phyloP scores from a whole-genome alignment of 2,888 invertebrate species.

The Achlya flavicornis region DNA sequence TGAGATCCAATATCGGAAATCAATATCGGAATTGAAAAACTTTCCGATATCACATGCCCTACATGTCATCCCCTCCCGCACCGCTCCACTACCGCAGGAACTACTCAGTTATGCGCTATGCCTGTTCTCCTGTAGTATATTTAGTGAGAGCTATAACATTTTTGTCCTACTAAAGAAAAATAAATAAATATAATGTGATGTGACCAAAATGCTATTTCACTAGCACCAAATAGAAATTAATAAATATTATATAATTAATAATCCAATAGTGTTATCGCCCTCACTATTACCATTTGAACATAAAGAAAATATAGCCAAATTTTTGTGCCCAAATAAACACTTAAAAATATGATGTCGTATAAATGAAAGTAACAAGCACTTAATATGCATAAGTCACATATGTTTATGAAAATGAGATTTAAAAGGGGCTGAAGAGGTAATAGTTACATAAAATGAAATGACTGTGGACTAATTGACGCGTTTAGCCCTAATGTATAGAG shows the following conservation, averaged over 20 bases:
- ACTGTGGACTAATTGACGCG: not conserved
- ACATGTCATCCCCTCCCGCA: too few relatives aligned
- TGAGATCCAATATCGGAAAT: too few relatives aligned
- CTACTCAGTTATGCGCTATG: too few relatives aligned
- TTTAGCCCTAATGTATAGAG: not conserved
- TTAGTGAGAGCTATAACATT: slow-evolving; percentile 39
- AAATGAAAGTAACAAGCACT: slow-evolving; percentile 53
- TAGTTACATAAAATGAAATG: slow-evolving; percentile 24
- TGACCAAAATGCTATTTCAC: slow-evolving; percentile 12
- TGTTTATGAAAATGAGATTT: slow-evolving; percentile 19
- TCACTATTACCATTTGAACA: slow-evolving; percentile 19
- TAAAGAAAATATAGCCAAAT: slow-evolving; percentile 28
- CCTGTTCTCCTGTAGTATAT: not conserved
- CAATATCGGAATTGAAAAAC: too few relatives aligned
- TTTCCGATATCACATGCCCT: too few relatives aligned
- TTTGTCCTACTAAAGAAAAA: not conserved
- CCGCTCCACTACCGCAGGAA: too few relatives aligned
- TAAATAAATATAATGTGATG: not conserved
- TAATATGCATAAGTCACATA: slow-evolving; percentile 25
- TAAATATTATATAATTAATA: slow-evolving; percentile 21
- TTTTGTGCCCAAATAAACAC: slow-evolving; percentile 56
- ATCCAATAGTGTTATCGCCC: slow-evolving; percentile 28
- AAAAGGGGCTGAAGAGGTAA: slow-evolving; percentile 31
- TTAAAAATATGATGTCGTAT: slow-evolving; percentile 42
- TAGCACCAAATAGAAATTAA: slow-evolving; percentile 24